phyloP scores from a whole-genome alignment of 2,113 vertebrate genomes.

The Grammomys dolichurus region DNA sequence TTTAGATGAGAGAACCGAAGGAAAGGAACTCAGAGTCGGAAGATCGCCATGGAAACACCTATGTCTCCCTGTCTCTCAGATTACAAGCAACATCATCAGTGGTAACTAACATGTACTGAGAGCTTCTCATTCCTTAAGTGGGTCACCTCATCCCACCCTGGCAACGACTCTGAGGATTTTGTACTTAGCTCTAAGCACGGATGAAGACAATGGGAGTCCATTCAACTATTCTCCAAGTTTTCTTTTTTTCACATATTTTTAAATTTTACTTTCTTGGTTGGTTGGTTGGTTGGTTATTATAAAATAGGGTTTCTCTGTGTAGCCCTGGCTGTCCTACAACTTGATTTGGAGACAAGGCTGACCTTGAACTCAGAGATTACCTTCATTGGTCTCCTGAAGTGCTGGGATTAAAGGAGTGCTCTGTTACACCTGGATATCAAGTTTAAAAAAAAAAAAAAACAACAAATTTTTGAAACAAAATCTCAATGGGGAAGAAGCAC shows the following conservation, averaged over 20 bases:
- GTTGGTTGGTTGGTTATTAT: background rate
- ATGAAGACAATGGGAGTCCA: background rate
- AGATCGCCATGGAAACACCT: background rate
- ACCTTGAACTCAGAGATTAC: background rate
- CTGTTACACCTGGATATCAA: background rate
- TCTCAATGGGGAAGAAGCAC: background rate
- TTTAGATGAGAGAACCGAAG: slow-evolving; percentile 30
- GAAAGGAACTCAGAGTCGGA: background rate
- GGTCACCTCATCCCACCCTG: slow-evolving; percentile 28
- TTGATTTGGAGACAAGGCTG: background rate
- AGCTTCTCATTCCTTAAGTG: slow-evolving; percentile 10
- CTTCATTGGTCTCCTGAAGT: background rate
- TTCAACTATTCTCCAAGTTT: slow-evolving; percentile 1
- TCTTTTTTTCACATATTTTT: background rate
- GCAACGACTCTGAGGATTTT: background rate
- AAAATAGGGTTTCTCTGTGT: background rate
- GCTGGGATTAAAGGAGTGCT: background rate
- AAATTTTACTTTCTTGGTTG: background rate
- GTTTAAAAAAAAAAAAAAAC: too few relatives aligned
- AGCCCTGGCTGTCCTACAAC: background rate
- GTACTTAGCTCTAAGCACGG: slow-evolving; percentile 22
- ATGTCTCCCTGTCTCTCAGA: background rate
- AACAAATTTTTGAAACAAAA: background rate
- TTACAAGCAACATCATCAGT: slow-evolving; percentile 23
- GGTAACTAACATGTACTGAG: background rate